Percentiles rank a stretch among this genome's conserved stretches.
Conservation (phyloP, 2,888 invertebrate genomes). For the Acronicta psi region DNA sequence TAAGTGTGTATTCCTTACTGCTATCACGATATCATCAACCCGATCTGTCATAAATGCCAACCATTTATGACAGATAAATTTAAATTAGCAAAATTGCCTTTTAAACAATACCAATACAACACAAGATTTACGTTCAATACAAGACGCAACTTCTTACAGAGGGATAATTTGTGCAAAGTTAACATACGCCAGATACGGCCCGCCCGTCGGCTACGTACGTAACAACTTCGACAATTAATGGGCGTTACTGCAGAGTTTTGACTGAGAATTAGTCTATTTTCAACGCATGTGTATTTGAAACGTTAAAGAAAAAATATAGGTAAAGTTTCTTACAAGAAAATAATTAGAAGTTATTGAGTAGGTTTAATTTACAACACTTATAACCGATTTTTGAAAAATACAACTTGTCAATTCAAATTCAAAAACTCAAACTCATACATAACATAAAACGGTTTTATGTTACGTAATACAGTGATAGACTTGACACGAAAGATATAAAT, state of each 20-base stretch:
- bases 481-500: slow-evolving; percentile 14
- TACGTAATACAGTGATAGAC: slow-evolving; percentile 16
- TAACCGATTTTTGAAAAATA: too few species aligned
- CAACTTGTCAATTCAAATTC: too few species aligned
- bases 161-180: slow-evolving; percentile 64
- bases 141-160: slow-evolving; percentile 50
- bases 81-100: neutral
- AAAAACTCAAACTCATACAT: neutral
- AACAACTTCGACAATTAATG: slow-evolving; percentile 79
- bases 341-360: neutral
- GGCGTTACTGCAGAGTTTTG: slow-evolving; percentile 67
- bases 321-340: slow-evolving; percentile 1
- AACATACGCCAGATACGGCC: slow-evolving; percentile 66
- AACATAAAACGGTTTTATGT: slow-evolving; percentile 3
- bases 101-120: slow-evolving; percentile 34
- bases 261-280: slow-evolving; percentile 71
- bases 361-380: too few species aligned
- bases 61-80: too few species aligned
- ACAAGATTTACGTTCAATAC: slow-evolving; percentile 51
- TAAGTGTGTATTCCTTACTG: too few species aligned
- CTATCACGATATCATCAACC: too few species aligned
- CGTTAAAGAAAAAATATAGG: slow-evolving; percentile 10
- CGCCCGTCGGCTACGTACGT: slow-evolving; percentile 54
- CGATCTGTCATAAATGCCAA: too few species aligned
- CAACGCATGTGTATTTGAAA: slow-evolving; percentile 12